These are phyloP conservation scores for Diarsia mendica DNA, from an alignment of 2,888 invertebrate genomes.

Conservation along the genomic window DNA sequence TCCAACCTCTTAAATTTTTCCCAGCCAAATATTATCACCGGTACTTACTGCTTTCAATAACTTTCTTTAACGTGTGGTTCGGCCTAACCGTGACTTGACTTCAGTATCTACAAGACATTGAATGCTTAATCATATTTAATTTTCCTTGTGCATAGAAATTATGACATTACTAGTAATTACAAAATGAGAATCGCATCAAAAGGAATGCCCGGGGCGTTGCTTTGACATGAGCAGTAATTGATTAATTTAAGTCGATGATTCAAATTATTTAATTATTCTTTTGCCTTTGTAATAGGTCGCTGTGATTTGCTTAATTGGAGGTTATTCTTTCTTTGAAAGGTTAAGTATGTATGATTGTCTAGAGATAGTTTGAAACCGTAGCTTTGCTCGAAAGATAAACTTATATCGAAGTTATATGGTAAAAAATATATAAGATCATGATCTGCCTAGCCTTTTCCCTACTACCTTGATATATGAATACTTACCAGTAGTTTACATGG, in stretches of 20 bases:
- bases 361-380: neutral
- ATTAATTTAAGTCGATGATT: neutral
- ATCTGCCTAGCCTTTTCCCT: too few species aligned
- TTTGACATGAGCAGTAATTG: conserved; percentile 39
- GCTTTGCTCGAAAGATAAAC: neutral
- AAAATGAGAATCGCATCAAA: conserved; percentile 19
- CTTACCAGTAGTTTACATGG: too few species aligned
- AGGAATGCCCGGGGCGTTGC: conserved; percentile 29
- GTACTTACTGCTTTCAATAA: too few species aligned
- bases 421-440: too few species aligned
- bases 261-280: too few species aligned
- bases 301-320: conserved; percentile 8
- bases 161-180: conserved; percentile 14
- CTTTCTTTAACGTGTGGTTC: too few species aligned
- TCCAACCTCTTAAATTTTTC: too few species aligned
- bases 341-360: neutral
- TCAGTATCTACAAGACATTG: too few species aligned
- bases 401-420: neutral
- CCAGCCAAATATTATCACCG: too few species aligned
- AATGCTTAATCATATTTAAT: neutral
- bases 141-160: neutral
- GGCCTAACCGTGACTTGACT: too few species aligned
- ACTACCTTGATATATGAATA: too few species aligned
- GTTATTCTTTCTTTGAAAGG: conserved; percentile 30
- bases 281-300: neutral